These are phyloP conservation scores for Oreochromis aureus DNA, from an alignment of 2,113 vertebrate species.

Conservation along the genomic window DNA sequence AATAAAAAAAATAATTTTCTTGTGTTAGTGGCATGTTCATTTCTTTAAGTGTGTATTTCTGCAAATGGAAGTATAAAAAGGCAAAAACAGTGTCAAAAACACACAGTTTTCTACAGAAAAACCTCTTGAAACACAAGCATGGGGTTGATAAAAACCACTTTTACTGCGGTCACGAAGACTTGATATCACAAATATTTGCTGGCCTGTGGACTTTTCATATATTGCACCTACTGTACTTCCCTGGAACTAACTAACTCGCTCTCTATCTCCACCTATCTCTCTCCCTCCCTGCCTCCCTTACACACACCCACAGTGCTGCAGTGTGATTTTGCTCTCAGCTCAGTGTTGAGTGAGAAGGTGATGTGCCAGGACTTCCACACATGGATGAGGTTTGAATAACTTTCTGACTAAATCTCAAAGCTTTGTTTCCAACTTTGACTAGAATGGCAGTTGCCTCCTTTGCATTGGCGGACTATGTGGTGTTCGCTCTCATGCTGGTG, in stretches of 20 bases:
- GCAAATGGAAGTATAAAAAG: background rate
- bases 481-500: constrained; percentile 84
- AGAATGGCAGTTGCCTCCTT: constrained; percentile 64
- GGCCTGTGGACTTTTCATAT: background rate
- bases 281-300: background rate
- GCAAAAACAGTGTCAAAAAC: background rate
- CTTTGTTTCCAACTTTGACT: background rate
- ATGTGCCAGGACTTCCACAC: background rate
- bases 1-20: background rate
- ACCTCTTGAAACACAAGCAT: background rate
- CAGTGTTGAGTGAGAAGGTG: constrained; percentile 13
- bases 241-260: background rate
- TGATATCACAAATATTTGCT: background rate
- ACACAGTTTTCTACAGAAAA: background rate
- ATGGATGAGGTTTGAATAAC: background rate
- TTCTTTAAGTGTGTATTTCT: background rate
- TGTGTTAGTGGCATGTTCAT: background rate
- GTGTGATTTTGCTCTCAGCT: background rate
- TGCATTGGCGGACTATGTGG: constrained; percentile 83
- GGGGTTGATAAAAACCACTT: background rate
- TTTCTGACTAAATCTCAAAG: background rate
- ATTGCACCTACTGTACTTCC: background rate
- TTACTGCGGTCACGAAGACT: background rate
- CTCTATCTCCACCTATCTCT: background rate
- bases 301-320: background rate